Conservation (phyloP, 2,888 invertebrate species). For the Archips xylosteana region DNA sequence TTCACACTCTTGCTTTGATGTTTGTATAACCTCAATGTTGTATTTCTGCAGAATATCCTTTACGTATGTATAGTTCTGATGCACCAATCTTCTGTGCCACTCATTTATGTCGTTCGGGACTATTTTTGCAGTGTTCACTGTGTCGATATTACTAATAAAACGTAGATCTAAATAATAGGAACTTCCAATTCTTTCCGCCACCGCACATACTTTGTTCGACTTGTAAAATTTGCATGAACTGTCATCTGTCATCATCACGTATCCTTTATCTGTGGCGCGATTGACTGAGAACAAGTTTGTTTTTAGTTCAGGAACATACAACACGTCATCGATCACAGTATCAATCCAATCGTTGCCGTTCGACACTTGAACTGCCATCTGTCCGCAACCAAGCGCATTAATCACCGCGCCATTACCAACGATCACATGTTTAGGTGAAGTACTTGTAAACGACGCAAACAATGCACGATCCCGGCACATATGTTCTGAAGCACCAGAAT, state of each 20-base stretch:
- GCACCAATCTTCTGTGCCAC: constrained; percentile 44
- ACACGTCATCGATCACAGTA: constrained; percentile 48
- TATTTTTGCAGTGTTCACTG: background rate
- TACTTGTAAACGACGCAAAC: constrained; percentile 43
- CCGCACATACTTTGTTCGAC: constrained; percentile 1
- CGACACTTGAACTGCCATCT: constrained; percentile 45
- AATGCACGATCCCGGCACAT: constrained; percentile 45
- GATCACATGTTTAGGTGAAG: constrained; percentile 39
- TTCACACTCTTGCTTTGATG: constrained; percentile 37
- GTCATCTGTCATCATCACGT: constrained; percentile 46
- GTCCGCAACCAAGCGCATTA: constrained; percentile 44
- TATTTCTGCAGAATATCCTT: constrained; percentile 41
- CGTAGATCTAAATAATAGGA: too few species aligned
- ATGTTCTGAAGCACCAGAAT: constrained; percentile 47
- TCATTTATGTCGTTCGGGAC: constrained; percentile 10
- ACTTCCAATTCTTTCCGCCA: constrained; percentile 15
- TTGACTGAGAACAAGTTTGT: constrained; percentile 48
- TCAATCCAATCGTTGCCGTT: constrained; percentile 48
- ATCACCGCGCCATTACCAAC: constrained; percentile 46
- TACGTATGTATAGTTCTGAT: constrained; percentile 41
- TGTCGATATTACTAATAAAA: too few species aligned
- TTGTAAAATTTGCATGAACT: constrained; percentile 35
- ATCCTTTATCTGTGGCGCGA: constrained; percentile 45
- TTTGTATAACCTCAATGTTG: constrained; percentile 37
- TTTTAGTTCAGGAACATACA: constrained; percentile 47